A percentile compares a stretch with the other conserved stretches of the same genome.
phyloP scores from a whole-genome alignment of 1,140 invertebrate species.

The Drosophila santomea region DNA sequence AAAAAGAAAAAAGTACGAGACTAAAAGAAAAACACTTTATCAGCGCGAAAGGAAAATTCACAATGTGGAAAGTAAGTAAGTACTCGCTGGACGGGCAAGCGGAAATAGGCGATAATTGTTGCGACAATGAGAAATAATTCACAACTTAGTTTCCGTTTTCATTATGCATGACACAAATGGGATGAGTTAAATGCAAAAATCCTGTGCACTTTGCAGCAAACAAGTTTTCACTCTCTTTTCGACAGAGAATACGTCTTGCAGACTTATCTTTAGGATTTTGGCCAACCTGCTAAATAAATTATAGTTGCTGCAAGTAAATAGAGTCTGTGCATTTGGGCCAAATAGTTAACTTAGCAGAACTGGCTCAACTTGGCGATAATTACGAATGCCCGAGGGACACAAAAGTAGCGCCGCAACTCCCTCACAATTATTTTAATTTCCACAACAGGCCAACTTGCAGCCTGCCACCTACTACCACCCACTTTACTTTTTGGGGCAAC shows the following conservation, averaged over 20 bases:
- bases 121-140: conserved; percentile 20
- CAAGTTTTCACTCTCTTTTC: too few relatives aligned
- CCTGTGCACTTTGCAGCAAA: too few relatives aligned
- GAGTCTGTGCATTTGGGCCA: conserved; percentile 10
- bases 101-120: conserved; percentile 43
- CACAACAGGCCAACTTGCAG: conserved; percentile 39
- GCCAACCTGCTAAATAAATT: conserved; percentile 14
- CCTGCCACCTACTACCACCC: background rate
- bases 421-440: conserved; percentile 48
- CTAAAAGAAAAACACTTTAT: conserved; percentile 3
- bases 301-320: conserved; percentile 10
- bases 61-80: conserved; percentile 9
- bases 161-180: background rate
- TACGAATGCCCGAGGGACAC: conserved; percentile 31
- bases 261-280: too few relatives aligned
- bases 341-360: conserved; percentile 16
- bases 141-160: conserved; percentile 4
- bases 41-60: conserved; percentile 25
- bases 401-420: conserved; percentile 7
- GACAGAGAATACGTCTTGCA: too few relatives aligned
- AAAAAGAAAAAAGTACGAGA: too few relatives aligned
- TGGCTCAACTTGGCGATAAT: conserved; percentile 40
- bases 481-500: conserved; percentile 2
- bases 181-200: background rate
- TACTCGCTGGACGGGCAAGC: background rate